Evolutionary conservation across 2,888 invertebrate genomes (phyloP), one percentile per base, ranked within the genome.

Genomic region (Icerya purchasi): DNA sequence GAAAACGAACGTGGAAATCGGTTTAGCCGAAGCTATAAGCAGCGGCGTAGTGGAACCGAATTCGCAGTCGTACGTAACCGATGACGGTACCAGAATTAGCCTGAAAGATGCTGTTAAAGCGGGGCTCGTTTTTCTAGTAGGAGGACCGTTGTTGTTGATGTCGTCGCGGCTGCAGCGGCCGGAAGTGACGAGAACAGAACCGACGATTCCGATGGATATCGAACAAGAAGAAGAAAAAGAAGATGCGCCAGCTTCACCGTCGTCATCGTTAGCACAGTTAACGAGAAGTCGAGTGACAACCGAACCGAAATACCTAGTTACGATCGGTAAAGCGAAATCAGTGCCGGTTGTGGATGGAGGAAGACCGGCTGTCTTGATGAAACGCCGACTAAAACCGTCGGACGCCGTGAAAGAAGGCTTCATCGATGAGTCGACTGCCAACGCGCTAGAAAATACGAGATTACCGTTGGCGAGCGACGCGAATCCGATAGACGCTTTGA

Each of bases 351-450:
- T 77, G 1, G 71, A 89, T 55, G 86, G 86, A 70, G 87, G 86
- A 71, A 5, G 36, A 14, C n/a, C n/a, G n/a, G n/a, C n/a, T n/a
- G n/a, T n/a, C n/a, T 78, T 89, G 70, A 77, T 86, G 53, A 85
- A 84, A 69, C 80, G 82, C 62, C 79, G 86, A 24, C 73, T 89
- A 0, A 78, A 79, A 65, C 83, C 88, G 0, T 76, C 77, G 61
- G 86, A 88, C 69, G 90, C 91, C 0, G 71, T 85, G 1, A 80
- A 83, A 65, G 81, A 81, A 69, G 85, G 86, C 23, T 74, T 92
- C 53, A 80, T 91, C 61, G 86, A 93, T 69, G 74, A 78, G 64
- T 77, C 78, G 64, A 88, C 89, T 1, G 86, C 83, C 0, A 74
- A 79, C 56, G 75, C 85, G 54, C 73, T 90, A 53, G 78, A 83